phyloP scores from a whole-genome alignment of 2,797 vertebrate genomes.

The Danio albolineatus region DNA sequence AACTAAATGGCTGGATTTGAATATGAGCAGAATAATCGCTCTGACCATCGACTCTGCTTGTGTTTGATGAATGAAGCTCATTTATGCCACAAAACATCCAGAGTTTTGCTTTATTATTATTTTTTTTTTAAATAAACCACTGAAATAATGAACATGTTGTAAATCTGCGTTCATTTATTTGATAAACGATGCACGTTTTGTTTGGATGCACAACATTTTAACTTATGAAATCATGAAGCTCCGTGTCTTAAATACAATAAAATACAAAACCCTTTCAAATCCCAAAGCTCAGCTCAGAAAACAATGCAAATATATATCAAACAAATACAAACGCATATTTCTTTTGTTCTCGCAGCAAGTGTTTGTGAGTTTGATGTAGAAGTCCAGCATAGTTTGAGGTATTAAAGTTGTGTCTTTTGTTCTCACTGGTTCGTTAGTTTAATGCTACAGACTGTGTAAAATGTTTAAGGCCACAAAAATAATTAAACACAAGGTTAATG shows the following conservation, averaged over 20 bases:
- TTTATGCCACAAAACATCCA: too few species aligned
- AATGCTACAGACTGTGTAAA: not conserved
- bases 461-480: too few species aligned
- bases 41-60: not conserved
- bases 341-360: not conserved
- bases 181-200: slow-evolving; percentile 6
- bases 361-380: not conserved
- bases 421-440: not conserved
- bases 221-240: too few species aligned
- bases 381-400: slow-evolving; percentile 48
- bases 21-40: not conserved
- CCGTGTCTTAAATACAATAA: slow-evolving; percentile 66
- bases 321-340: too few species aligned
- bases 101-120: not conserved
- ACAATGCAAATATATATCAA: too few species aligned
- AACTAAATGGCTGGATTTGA: not conserved
- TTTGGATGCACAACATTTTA: slow-evolving; percentile 44
- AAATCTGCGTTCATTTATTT: slow-evolving; percentile 42
- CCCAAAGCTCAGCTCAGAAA: not conserved
- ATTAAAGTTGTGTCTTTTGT: slow-evolving; percentile 37
- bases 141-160: slow-evolving; percentile 41
- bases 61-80: not conserved
- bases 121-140: slow-evolving; percentile 49
- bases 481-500: too few species aligned
- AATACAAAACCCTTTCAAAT: not conserved